A percentile compares a stretch with the other conserved stretches of the same genome.
Evolutionary conservation across 2,888 invertebrate genomes (phyloP).

Genomic region (Drosophila nigritarsus): DNA sequence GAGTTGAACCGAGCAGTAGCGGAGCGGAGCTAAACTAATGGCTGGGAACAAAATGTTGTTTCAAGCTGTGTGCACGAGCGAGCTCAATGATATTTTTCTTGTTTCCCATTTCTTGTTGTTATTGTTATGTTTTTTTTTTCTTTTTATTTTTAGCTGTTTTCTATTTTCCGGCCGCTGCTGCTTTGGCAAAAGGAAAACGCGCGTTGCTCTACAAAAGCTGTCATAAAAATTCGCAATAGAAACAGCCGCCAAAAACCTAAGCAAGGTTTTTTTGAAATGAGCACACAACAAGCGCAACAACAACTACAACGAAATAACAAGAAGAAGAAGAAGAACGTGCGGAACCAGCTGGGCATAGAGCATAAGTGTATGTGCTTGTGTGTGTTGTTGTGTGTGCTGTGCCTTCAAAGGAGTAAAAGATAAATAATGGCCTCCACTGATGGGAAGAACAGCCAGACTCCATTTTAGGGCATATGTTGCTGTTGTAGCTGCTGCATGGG

Average conservation of each 20-base stretch:
- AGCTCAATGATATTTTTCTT: slow-evolving; percentile 69
- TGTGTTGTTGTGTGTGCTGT: neutral
- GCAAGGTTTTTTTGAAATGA: slow-evolving; percentile 70
- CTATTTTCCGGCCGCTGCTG: neutral
- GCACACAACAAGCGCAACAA: slow-evolving; percentile 43
- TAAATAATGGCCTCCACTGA: slow-evolving; percentile 72
- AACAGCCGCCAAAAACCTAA: slow-evolving; percentile 68
- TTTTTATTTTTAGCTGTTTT: slow-evolving; percentile 11
- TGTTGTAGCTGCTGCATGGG: neutral
- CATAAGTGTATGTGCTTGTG: neutral
- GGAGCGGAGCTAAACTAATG: slow-evolving; percentile 65
- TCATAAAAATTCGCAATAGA: slow-evolving; percentile 75
- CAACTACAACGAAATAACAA: slow-evolving; percentile 9
- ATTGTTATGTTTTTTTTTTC: slow-evolving; percentile 23
- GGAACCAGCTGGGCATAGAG: slow-evolving; percentile 33
- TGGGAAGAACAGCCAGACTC: slow-evolving; percentile 56
- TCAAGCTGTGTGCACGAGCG: slow-evolving; percentile 77
- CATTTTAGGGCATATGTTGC: slow-evolving; percentile 12
- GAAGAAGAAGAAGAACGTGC: slow-evolving; percentile 12
- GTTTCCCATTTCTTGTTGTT: slow-evolving; percentile 1
- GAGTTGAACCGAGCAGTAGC: slow-evolving; percentile 22
- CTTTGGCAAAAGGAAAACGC: slow-evolving; percentile 11
- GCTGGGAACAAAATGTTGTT: slow-evolving; percentile 74
- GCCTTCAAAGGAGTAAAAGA: slow-evolving; percentile 74
- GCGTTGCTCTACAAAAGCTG: slow-evolving; percentile 48